Base-by-base conservation (phyloP, 2,113 vertebrate genomes). In the Nothocercus julius region DNA sequence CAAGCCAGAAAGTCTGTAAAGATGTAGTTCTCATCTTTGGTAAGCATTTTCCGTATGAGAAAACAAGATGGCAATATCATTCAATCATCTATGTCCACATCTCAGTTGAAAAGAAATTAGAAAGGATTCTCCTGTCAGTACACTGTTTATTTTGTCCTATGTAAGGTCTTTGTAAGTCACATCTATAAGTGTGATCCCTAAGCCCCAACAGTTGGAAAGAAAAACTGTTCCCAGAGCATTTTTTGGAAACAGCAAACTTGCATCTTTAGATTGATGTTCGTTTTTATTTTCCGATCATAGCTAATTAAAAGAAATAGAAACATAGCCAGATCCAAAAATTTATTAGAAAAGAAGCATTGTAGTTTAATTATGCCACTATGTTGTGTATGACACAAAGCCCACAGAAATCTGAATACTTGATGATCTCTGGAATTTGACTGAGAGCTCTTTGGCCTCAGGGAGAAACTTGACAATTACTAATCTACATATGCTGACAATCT, bases 371-470 rank as follows among this genome's bases (percentile, higher is more conserved):
- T 87, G 70, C 92, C 92, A 93, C 93, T 89, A 92, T 93, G 86
- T 89, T 96, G 88, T 86, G 89, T 93, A 95, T 70, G 92, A 95
- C 93, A 97, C 64, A 93, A 77, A 91, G 94, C 95, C 97, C 97
- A 86, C 80, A 96, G 97, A 97, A 97, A 97, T 95, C 90, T 95
- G 96, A 97, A 97, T 97, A 93, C 95, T 96, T 96, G 93, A 97
- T 96, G 97, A 97, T 97, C 96, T 97, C 81, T 90, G 89, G 95
- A 97, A 94, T 88, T 85, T 97, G 97, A 94, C 96, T 96, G 97
- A 96, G 96, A 95, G 95, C 95, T 97, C 97, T 96, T 85, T 40
- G 73, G 92, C 95, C 96, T 92, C 88, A 93, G 96, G 96, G 93
- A 97, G 82, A 97, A 97, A 95, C 96, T 64, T 93, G 84, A 91